Evolutionary conservation across 2,888 invertebrate genomes (phyloP).

Genomic region (Zaprionus obscuricornis): DNA sequence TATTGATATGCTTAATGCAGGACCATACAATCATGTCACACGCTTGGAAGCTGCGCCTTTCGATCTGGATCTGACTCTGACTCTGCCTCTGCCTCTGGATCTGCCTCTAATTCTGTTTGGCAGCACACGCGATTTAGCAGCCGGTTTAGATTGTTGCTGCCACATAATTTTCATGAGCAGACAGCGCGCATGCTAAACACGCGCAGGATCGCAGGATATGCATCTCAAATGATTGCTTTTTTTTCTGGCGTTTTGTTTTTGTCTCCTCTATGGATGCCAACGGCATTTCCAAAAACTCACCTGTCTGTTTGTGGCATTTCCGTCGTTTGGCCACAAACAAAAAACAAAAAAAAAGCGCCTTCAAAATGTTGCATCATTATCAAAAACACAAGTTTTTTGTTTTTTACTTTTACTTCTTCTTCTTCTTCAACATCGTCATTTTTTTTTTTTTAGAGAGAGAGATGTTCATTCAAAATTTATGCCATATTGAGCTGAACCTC

Average conservation of each 20-base stretch:
- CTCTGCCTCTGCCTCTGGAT: too few species aligned
- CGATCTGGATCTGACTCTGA: too few species aligned
- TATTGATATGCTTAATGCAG: slow-evolving; percentile 15
- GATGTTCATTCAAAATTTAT: slow-evolving; percentile 65
- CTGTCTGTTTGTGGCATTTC: slow-evolving; percentile 67
- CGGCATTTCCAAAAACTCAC: slow-evolving; percentile 62
- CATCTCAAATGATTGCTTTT: slow-evolving; percentile 40
- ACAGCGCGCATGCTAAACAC: slow-evolving; percentile 64
- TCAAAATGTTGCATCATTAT: slow-evolving; percentile 78
- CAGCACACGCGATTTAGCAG: slow-evolving; percentile 46
- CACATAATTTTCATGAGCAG: slow-evolving; percentile 62
- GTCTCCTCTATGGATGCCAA: slow-evolving; percentile 9
- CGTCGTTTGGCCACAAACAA: slow-evolving; percentile 62
- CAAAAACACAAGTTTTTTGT: slow-evolving; percentile 31
- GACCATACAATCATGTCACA: slow-evolving; percentile 45
- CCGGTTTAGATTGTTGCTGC: slow-evolving; percentile 23
- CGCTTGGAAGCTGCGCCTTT: slow-evolving; percentile 29
- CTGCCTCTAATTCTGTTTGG: slow-evolving; percentile 15
- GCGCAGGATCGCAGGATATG: slow-evolving; percentile 63
- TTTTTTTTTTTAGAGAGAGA: too few species aligned
- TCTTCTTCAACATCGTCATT: too few species aligned
- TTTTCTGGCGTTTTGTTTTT: slow-evolving; percentile 1
- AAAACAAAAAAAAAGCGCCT: slow-evolving; percentile 50
- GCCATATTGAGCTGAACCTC: slow-evolving; percentile 73
- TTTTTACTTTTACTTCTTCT: slow-evolving; percentile 3